Conservation (phyloP, 2,888 invertebrate genomes). For the Drosophila paucipuncta region DNA sequence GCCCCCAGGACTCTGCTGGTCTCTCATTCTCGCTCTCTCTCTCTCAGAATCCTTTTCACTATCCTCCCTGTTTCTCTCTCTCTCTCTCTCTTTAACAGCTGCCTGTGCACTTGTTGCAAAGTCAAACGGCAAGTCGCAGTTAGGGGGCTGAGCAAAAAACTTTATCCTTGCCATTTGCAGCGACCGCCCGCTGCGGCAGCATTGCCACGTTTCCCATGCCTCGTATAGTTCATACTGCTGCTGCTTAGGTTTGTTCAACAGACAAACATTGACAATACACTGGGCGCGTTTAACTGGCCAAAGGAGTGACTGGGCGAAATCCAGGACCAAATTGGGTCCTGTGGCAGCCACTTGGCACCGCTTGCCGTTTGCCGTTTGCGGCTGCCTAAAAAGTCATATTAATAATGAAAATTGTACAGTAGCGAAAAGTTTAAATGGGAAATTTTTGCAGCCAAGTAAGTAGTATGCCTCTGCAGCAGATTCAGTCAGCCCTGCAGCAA, state of each 20-base stretch:
- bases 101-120: slow-evolving; percentile 72
- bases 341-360: slow-evolving; percentile 64
- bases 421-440: slow-evolving; percentile 80
- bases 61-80: not conserved
- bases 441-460: slow-evolving; percentile 67
- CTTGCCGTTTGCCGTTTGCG: slow-evolving; percentile 63
- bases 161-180: slow-evolving; percentile 65
- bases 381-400: slow-evolving; percentile 82
- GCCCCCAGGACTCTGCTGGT: slow-evolving; percentile 36
- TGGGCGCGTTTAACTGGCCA: slow-evolving; percentile 77
- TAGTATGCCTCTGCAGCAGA: slow-evolving; percentile 31
- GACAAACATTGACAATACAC: slow-evolving; percentile 78
- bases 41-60: not conserved
- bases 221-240: not conserved
- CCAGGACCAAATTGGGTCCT: slow-evolving; percentile 10
- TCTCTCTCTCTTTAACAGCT: not conserved
- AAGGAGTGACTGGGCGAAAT: slow-evolving; percentile 51
- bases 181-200: slow-evolving; percentile 32
- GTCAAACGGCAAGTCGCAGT: slow-evolving; percentile 69
- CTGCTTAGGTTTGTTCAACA: slow-evolving; percentile 33
- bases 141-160: slow-evolving; percentile 55
- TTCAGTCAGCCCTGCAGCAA: slow-evolving; percentile 70
- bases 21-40: not conserved
- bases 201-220: not conserved
- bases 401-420: slow-evolving; percentile 81